phyloP scores from a whole-genome alignment of 2,113 vertebrate genomes.

The Desmodus rotundus region DNA sequence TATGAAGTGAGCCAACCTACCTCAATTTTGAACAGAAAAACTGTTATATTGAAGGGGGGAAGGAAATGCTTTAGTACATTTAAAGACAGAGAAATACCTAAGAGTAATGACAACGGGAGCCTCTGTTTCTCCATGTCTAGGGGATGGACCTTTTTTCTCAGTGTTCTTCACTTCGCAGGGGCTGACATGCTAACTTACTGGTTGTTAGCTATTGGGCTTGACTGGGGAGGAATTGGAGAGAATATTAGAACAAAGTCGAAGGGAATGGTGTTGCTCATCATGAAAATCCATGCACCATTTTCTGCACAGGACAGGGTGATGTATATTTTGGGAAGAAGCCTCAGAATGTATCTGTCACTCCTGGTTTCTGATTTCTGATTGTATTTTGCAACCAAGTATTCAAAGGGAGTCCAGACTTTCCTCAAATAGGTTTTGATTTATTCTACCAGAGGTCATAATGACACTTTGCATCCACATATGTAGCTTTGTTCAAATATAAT shows the following conservation, averaged over 20 bases:
- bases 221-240: not conserved
- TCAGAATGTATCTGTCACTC: constrained; percentile 51
- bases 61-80: not conserved
- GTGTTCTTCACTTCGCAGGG: not conserved
- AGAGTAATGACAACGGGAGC: not conserved
- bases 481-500: not conserved
- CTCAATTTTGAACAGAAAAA: not conserved
- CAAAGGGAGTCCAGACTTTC: constrained; percentile 55
- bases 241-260: constrained; percentile 54
- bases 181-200: not conserved
- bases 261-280: constrained; percentile 41
- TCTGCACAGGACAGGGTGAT: constrained; percentile 9
- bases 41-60: not conserved
- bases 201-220: not conserved
- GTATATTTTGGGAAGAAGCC: constrained; percentile 62
- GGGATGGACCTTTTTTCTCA: not conserved
- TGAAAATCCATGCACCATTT: not conserved
- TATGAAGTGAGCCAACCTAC: not conserved
- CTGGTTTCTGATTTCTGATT: constrained; percentile 65
- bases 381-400: constrained; percentile 61
- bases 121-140: not conserved
- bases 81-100: not conserved
- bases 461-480: not conserved
- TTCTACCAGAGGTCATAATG: constrained; percentile 39
- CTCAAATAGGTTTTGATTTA: constrained; percentile 54